These are phyloP conservation scores for Strix uralensis DNA, from an alignment of 2,113 vertebrate genomes.

Conservation along the genomic window DNA sequence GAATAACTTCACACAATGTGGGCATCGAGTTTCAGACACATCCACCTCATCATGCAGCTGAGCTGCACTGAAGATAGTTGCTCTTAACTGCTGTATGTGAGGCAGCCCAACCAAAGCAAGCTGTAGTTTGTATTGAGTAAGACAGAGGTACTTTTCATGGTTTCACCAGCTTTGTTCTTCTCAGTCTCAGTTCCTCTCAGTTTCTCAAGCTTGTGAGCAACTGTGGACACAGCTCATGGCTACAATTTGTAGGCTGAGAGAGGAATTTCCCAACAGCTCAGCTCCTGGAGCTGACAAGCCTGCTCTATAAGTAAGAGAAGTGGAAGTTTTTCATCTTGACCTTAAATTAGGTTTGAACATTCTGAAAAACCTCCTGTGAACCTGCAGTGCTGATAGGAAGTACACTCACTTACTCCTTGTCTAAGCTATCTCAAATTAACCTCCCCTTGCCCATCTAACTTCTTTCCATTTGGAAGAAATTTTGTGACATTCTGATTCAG, in stretches of 20 bases:
- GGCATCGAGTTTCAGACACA: background rate
- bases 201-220: background rate
- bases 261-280: background rate
- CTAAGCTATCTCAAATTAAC: background rate
- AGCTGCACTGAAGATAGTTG: background rate
- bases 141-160: background rate
- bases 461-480: background rate
- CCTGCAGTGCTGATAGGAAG: background rate
- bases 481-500: background rate
- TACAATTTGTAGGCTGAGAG: background rate
- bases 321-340: background rate
- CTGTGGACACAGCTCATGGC: background rate
- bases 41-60: background rate
- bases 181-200: background rate
- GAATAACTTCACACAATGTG: background rate
- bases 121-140: background rate
- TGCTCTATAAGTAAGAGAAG: constrained; percentile 2
- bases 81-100: background rate
- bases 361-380: background rate
- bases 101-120: background rate
- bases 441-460: background rate
- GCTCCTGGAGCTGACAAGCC: background rate
- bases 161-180: background rate
- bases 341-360: background rate
- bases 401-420: background rate